phyloP scores from a whole-genome alignment of 2,888 invertebrate genomes.

The Andrena fulva region DNA sequence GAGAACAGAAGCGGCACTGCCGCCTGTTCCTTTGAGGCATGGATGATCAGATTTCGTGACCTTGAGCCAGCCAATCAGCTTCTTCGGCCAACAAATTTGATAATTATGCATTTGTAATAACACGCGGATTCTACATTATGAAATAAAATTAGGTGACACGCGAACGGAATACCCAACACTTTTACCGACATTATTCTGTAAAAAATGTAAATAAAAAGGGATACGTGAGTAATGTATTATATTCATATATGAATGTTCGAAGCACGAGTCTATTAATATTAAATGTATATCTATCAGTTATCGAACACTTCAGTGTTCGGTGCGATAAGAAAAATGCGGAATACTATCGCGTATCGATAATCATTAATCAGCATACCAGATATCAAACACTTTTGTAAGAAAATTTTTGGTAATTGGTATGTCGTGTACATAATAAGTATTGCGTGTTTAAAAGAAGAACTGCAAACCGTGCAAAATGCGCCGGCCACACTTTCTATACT shows the following conservation, averaged over 20 bases:
- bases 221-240: neutral
- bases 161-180: neutral
- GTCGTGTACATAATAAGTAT: no score
- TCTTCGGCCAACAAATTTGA: constrained; percentile 44
- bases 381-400: no score
- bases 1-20: constrained; percentile 56
- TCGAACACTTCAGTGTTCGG: neutral
- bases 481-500: no score
- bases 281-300: neutral
- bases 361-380: no score
- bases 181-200: neutral
- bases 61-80: constrained; percentile 61
- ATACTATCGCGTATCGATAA: no score
- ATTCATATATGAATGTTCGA: neutral
- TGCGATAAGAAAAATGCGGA: neutral
- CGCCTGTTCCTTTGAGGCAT: constrained; percentile 52
- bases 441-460: no score
- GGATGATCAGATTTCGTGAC: constrained; percentile 62
- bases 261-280: neutral
- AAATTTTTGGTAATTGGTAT: no score
- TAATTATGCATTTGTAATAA: constrained; percentile 46
- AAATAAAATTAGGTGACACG: constrained; percentile 14
- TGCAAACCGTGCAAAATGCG: no score
- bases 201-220: neutral
- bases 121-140: constrained; percentile 35